Base-by-base conservation (phyloP, 1,140 invertebrate species). In the Telenomus remus region DNA sequence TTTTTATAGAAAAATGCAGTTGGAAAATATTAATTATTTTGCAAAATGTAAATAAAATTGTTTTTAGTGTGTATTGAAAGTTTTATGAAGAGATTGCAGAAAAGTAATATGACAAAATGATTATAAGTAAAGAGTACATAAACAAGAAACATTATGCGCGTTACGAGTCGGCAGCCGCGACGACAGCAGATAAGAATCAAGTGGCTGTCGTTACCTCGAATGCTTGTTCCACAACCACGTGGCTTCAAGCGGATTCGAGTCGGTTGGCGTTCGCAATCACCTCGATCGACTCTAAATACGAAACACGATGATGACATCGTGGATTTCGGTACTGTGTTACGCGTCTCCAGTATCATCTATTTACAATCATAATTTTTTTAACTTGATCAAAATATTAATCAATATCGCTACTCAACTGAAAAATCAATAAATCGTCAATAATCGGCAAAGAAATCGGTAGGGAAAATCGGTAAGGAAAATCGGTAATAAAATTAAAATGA, bases 181-280 rank as follows among this genome's bases (percentile, higher is more conserved):
- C 77, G 63, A 76, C 68, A 55, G 33, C 35, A 79, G 73, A 79
- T 79, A 79, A 76, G 72, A 69, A 76, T 79, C 77, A 54, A 59
- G 27, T 53, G 72, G 46, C 72, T 75, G 51, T 76, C 77, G 68
- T 72, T 76, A 69, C 77, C 61, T 69, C 69, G 60, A 75, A 47
- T 69, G 72, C 68, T 69, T 66, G 70, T 66, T 61, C 54, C 54
- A 73, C 66, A 46, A 79, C 66, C 73, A 71, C 72, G 64, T 79
- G 64, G 69, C 60, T 61, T 55, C 48, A 63, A 37, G 49, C 55
- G 60, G 48, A 64, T 57, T 60, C 59, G 50, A 70, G 66, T 61
- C 56, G 65, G 65, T 78, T 78, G 60, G 9, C 14, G 66, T 63
- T 73, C 42, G 53, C 37, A 48, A 55, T 44, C 44, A 46, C 66